Percentiles rank a stretch among this genome's conserved stretches.
Conservation (phyloP, 2,888 invertebrate species). For the Monoplex corrugatus region DNA sequence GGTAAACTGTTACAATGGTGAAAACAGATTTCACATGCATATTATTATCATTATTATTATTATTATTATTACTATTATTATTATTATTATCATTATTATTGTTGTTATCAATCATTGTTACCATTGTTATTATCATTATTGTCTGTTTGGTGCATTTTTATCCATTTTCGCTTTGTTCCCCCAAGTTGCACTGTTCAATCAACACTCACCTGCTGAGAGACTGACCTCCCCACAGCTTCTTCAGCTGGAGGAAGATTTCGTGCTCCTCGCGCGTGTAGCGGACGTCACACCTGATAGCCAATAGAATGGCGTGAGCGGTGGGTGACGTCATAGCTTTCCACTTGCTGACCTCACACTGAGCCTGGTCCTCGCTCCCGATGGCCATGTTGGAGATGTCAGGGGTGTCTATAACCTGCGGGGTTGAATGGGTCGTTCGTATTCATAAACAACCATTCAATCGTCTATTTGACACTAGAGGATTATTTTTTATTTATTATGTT, state of each 20-base stretch:
- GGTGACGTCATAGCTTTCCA: constrained; percentile 40
- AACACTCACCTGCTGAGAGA: neutral
- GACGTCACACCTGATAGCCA: constrained; percentile 47
- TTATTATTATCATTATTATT: neutral
- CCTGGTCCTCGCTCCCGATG: neutral
- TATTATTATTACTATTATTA: neutral
- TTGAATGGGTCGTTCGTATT: neutral
- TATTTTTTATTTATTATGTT: no score
- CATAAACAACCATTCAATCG: neutral
- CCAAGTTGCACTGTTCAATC: no score
- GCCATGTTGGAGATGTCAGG: constrained; percentile 20
- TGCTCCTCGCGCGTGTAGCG: constrained; percentile 50
- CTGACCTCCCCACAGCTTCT: constrained; percentile 36
- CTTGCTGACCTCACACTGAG: neutral
- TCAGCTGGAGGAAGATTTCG: constrained; percentile 41
- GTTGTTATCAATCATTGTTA: neutral
- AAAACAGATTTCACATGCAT: neutral
- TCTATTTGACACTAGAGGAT: neutral
- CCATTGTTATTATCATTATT: neutral
- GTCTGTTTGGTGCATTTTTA: no score
- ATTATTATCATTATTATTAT: neutral
- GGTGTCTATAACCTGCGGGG: constrained; percentile 15
- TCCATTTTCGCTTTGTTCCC: no score
- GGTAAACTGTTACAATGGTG: no score
- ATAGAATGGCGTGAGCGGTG: constrained; percentile 3